A percentile compares a stretch with the other conserved stretches of the same genome.
Conservation (phyloP, 92 coral and sea anemone genomes). For the Porites rus region DNA sequence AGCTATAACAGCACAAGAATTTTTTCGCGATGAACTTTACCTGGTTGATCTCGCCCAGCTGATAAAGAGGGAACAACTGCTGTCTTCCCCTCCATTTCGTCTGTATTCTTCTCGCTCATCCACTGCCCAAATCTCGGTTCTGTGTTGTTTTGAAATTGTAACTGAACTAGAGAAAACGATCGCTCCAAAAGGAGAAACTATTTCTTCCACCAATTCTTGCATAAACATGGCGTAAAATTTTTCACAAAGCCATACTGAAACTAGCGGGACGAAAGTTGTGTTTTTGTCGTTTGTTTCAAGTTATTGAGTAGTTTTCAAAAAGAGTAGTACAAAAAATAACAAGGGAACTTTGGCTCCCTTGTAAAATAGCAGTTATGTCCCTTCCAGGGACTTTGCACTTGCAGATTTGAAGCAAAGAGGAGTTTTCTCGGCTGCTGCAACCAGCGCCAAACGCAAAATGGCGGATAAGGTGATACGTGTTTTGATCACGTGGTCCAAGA, state of each 20-base stretch:
- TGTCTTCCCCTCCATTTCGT: slow-evolving; percentile 81
- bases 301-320: slow-evolving; percentile 4
- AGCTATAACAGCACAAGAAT: not conserved
- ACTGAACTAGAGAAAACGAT: slow-evolving; percentile 64
- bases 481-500: slow-evolving; percentile 28
- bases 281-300: slow-evolving; percentile 36
- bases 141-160: slow-evolving; percentile 40
- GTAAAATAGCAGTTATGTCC: slow-evolving; percentile 57
- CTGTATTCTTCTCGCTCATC: slow-evolving; percentile 75
- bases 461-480: slow-evolving; percentile 25
- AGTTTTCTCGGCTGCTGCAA: slow-evolving; percentile 67
- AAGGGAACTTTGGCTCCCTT: slow-evolving; percentile 89
- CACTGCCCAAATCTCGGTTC: slow-evolving; percentile 68
- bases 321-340: slow-evolving; percentile 55
- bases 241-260: slow-evolving; percentile 88
- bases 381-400: slow-evolving; percentile 75
- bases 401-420: slow-evolving; percentile 20
- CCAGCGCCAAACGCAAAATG: slow-evolving; percentile 82
- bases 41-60: slow-evolving; percentile 78
- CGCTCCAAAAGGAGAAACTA: slow-evolving; percentile 89
- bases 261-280: slow-evolving; percentile 31
- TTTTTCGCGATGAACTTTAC: slow-evolving; percentile 33
- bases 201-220: slow-evolving; percentile 71
- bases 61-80: slow-evolving; percentile 68
- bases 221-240: slow-evolving; percentile 83